Base-by-base conservation (phyloP, 2,888 invertebrate species). In the Mimas tiliae region DNA sequence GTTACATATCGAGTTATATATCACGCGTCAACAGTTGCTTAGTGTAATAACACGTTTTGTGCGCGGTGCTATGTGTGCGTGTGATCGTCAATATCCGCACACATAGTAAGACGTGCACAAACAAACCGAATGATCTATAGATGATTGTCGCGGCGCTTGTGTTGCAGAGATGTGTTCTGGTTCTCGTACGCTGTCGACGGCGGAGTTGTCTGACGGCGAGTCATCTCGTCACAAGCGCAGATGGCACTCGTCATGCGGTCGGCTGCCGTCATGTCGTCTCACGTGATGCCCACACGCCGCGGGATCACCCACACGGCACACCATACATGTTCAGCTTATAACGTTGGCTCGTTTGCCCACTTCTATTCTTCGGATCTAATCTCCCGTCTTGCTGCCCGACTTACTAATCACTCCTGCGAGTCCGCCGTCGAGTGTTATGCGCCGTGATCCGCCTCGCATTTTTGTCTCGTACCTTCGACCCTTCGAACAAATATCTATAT, bases 221-320 rank as follows among this genome's bases (percentile, higher is more conserved):
- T 90, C 91, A 11, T 77, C 83, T 27, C 86, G 82, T 1, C 87
- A 87, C 75, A 93, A 93, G 80, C 85, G 87, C 0, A 88, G 93
- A 64, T 93, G 93, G 93, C 91, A 92, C 74, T 92, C 92, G 2
- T 89, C 92, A 0, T 93, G 93, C 80, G 93, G 91, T 53, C 89
- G 93, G 3, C 82, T 93, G 70, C 91, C 92, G 0, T 84, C 90
- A 0, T 93, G 93, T 76, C 86, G 91, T 8, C 90, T 93, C 79
- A 90, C 91, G 75, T 93, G 92, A 92, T 86, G 33, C 70, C 63
- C 50, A 27, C 53, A 27, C 27, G 27, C 4, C 27, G 27, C 12
- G 27, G 27, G 27, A 4, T 27, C 27, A 64, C 33, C 8, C 21
- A 16, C 19, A 14, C 45, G 45, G n/a, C 21, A 16, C 12, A 16